Evolutionary conservation across 2,888 invertebrate genomes (phyloP).

Genomic region (Gastracanthus pulcherrimus): DNA sequence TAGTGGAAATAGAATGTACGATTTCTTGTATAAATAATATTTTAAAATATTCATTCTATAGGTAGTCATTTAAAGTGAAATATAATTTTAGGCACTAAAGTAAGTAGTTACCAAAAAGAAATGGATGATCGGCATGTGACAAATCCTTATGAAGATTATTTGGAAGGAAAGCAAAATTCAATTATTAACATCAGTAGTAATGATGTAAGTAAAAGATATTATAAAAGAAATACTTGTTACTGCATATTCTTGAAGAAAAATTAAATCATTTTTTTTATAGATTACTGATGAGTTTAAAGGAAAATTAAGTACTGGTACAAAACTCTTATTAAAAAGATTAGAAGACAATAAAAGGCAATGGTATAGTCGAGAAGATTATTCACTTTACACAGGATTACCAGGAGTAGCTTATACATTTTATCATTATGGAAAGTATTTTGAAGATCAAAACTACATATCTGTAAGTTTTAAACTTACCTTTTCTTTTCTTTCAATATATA

Average conservation of each 20-base stretch:
- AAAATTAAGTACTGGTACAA: conserved; percentile 77
- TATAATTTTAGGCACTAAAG: conserved; percentile 10
- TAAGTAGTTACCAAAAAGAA: not conserved
- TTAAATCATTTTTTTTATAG: conserved; percentile 73
- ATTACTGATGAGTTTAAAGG: conserved; percentile 78
- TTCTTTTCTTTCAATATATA: no score
- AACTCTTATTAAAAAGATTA: conserved; percentile 75
- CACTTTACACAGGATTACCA: conserved; percentile 87
- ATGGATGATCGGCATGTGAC: conserved; percentile 62
- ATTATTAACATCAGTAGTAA: conserved; percentile 56
- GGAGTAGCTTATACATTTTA: conserved; percentile 85
- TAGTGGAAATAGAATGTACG: not conserved
- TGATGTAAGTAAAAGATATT: conserved; percentile 53
- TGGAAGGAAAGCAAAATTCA: conserved; percentile 38
- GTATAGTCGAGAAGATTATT: conserved; percentile 78
- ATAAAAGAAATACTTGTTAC: not conserved
- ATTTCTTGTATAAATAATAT: not conserved
- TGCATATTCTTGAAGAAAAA: conserved; percentile 27
- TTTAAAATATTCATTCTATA: no score
- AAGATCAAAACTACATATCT: conserved; percentile 66
- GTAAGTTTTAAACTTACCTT: no score
- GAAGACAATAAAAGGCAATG: conserved; percentile 77
- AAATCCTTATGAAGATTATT: conserved; percentile 64
- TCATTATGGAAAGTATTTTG: conserved; percentile 75
- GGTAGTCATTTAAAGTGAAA: not conserved